Evolutionary conservation across 2,888 invertebrate species (phyloP).

Genomic region (Alviniconcha strummeri): DNA sequence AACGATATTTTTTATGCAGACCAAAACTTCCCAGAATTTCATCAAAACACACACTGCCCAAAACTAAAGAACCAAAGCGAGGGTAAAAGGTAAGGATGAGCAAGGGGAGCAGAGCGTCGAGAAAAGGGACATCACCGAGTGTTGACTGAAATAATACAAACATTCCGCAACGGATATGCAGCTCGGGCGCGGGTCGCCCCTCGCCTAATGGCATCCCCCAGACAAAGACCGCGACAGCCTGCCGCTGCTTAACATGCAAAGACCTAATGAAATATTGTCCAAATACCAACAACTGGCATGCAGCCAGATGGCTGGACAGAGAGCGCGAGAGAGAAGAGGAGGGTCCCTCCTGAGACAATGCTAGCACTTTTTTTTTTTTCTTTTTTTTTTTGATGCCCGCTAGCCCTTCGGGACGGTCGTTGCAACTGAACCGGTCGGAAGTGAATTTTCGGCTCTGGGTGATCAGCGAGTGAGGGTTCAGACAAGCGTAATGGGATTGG

Average conservation of each 20-base stretch:
- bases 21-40: no score
- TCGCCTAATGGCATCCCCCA: slow-evolving; percentile 18
- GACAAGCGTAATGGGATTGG: slow-evolving; percentile 21
- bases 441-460: background rate
- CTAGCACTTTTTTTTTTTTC: background rate
- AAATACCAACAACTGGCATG: slow-evolving; percentile 4
- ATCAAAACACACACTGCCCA: no score
- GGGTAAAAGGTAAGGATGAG: no score
- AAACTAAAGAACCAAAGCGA: no score
- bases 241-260: slow-evolving; percentile 22
- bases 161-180: slow-evolving; percentile 17
- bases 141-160: slow-evolving; percentile 22
- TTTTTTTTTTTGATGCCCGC: background rate
- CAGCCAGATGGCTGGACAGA: slow-evolving; percentile 11
- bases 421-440: background rate
- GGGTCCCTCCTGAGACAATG: no score
- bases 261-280: slow-evolving; percentile 23
- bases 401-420: background rate
- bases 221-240: slow-evolving; percentile 1
- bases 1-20: no score
- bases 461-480: background rate
- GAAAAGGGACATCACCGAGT: background rate
- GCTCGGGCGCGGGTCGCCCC: background rate
- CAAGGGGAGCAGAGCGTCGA: background rate
- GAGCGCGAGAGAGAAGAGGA: no score